Evolutionary conservation across 2,888 invertebrate genomes (phyloP), one percentile per base, ranked within the genome.

Genomic region (Diarsia rubi): DNA sequence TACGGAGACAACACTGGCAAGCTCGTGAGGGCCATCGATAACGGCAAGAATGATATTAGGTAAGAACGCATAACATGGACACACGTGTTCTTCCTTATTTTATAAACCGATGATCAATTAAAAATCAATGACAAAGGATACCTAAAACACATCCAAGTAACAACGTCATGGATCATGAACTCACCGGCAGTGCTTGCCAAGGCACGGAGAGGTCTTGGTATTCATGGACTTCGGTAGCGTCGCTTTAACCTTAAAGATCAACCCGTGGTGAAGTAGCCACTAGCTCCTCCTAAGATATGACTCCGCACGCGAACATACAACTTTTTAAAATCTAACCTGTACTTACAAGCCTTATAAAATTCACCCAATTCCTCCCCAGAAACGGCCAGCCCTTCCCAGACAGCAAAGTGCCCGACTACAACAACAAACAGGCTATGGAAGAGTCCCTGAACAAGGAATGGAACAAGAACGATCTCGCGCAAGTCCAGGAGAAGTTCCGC

Each of bases 1-100:
- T 99, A 99, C 92, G 99, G 99, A 72, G 98, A 99, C 91, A 98
- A 99, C 90, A 98, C 98, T 0, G 97, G 98, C 84, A 98, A 98
- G 88, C 95, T 99, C 70, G 98, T 99, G 11, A 97, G 97, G 14
- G 99, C 99, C 12, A 98, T 99, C 70, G 97, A 98, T 83, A 98
- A 98, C 92, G 98, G 99, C 70, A 98, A 98, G 90, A 97, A 97
- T 86, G 98, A 98, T 90, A 98, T 98, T 88, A 95, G 96, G 62
- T 60, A 37, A 60, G 37, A 21, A 19, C 19, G 12, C n/a, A 54
- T n/a, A n/a, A n/a, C n/a, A n/a, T n/a, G n/a, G n/a, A n/a, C n/a
- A n/a, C n/a, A n/a, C n/a, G n/a, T n/a, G n/a, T n/a, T n/a, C n/a
- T n/a, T n/a, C n/a, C n/a, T n/a, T n/a, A n/a, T n/a, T n/a, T n/a